phyloP scores from a whole-genome alignment of 2,888 invertebrate genomes.

The Buathra laborator region DNA sequence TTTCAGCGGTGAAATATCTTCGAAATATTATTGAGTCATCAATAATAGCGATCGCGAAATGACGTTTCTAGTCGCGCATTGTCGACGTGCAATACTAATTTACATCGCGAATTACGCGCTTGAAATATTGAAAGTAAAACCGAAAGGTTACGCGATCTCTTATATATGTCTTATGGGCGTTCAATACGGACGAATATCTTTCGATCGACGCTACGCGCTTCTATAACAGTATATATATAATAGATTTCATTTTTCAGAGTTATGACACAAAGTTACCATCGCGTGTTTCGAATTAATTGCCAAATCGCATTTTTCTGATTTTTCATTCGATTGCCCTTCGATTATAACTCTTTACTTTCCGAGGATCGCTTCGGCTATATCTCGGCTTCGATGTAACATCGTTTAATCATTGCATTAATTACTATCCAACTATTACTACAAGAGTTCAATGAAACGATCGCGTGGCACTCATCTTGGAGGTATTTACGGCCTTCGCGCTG shows the following conservation, averaged over 20 bases:
- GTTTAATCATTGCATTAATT: not conserved
- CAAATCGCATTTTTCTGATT: not conserved
- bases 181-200: not conserved
- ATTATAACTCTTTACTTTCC: not conserved
- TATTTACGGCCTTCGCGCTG: not conserved
- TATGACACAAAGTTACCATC: not conserved
- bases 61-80: slow-evolving; percentile 56
- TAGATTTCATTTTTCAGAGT: not conserved
- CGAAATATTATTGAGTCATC: slow-evolving; percentile 1
- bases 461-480: not conserved
- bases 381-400: not conserved
- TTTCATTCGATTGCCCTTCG: not conserved
- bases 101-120: slow-evolving; percentile 9
- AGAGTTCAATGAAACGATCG: slow-evolving; percentile 3
- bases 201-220: too few species aligned
- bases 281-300: not conserved
- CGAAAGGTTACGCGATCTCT: slow-evolving; percentile 55
- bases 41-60: slow-evolving; percentile 2
- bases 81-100: slow-evolving; percentile 48
- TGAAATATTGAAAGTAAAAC: slow-evolving; percentile 30
- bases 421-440: not conserved
- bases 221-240: not conserved
- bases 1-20: slow-evolving; percentile 28
- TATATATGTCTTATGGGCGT: slow-evolving; percentile 23
- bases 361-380: not conserved